These are phyloP conservation scores for Ailurus styani DNA, from an alignment of 2,113 vertebrate genomes.

Conservation along the genomic window DNA sequence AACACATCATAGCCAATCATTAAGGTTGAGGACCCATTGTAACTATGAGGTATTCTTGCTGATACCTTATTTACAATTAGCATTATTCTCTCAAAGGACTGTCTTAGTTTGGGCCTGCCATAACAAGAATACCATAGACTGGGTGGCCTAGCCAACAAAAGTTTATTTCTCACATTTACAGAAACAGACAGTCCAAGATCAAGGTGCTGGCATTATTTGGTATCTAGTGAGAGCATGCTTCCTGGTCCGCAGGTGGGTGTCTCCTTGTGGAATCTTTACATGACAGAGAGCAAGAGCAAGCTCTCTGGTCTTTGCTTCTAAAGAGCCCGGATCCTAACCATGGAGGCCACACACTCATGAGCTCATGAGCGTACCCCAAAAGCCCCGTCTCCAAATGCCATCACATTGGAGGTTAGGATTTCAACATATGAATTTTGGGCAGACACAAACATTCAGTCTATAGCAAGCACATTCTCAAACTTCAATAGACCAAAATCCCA, in stretches of 20 bases:
- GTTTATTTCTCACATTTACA: neutral
- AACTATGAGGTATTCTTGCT: neutral
- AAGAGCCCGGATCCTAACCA: neutral
- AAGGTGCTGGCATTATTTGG: neutral
- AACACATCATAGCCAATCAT: neutral
- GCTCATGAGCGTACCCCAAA: neutral
- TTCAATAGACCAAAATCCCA: neutral
- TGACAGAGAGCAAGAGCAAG: neutral
- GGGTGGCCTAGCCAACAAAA: neutral
- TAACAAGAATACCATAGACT: neutral
- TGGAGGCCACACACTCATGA: neutral
- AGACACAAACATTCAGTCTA: neutral
- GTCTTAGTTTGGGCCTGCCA: neutral
- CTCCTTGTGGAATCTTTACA: neutral
- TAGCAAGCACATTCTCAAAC: neutral
- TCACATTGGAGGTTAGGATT: neutral
- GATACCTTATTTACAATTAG: neutral
- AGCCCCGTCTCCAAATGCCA: neutral
- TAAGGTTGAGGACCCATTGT: neutral
- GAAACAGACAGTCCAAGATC: neutral
- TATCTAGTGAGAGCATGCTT: neutral
- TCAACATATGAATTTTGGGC: neutral
- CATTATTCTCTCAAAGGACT: neutral
- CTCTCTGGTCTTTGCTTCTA: neutral
- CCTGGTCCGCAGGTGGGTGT: too few species aligned